Base-by-base conservation (phyloP, 2,888 invertebrate species). In the Adelognathus sp. region DNA sequence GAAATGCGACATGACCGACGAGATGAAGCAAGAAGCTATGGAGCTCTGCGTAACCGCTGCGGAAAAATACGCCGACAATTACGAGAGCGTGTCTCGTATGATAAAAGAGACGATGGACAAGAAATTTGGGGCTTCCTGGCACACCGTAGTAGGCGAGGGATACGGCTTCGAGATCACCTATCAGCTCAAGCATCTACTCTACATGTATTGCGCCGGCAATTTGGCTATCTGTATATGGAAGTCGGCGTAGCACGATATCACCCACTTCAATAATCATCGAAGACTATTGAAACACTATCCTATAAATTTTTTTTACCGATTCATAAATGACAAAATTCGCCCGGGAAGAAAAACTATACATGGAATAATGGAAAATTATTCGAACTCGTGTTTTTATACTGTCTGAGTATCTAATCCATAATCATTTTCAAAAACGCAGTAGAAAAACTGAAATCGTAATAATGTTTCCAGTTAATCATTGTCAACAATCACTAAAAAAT, bases 21-120 rank as follows among this genome's bases (percentile, higher is more conserved):
- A 95, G 86, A 94, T 95, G 93, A 93, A 92, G 84, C 93, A 92
- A 74, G 95, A 95, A 88, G 93, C 94, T 1, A 93, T 95, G 92
- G 95, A 95, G 85, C 89, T 95, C 79, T 94, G 94, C 88, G 94
- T 94, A 1, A 94, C 94, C 9, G 95, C 95, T 0, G 94, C 94
- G 86, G 95, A 95, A 89, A 94, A 95, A 85, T 93, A 93, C 88
- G 91, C 93, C 1, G 90, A 92, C 56, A 94, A 95, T 88, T 94
- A 95, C 89, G 95, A 95, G 90, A 93, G 91, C 83, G 94, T 94
- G 7, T 94, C 95, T 24, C 93, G 93, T 82, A 93, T 94, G 92
- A 94, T 95, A 67, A 95, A 95, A 89, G 95, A 95, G 84, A 92
- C 93, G 24, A 92, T 95, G 93, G 95, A 95, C 88, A 94, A 94